Base-by-base conservation (phyloP, 1,140 invertebrate species). In the Lordiphosa stackelbergi region DNA sequence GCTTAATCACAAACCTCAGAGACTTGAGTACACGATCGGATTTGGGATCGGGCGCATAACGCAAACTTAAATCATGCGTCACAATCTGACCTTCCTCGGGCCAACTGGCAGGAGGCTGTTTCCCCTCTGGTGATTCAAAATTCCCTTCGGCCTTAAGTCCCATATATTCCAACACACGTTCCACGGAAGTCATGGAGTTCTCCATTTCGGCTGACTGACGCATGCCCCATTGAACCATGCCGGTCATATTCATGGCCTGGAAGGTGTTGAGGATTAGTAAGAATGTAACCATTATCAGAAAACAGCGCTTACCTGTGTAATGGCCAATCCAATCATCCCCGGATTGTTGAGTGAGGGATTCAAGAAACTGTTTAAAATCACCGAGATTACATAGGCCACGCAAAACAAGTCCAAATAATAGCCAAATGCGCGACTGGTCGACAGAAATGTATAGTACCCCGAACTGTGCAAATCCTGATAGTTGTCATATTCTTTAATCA, bases 351-450 rank as follows among this genome's bases (percentile, higher is more conserved):
- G 9, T 84, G 90, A 89, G 69, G 89, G 88, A 66, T 88, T 88
- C 2, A 90, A 69, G 1, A 92, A 73, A 55, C 91, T 92, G 51
- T 91, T 91, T 37, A 93, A 88, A 1, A 92, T 92, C 1, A 93
- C 91, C 10, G 93, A 87, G 4, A 89, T 84, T 3, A 98, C 93
- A 75, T 94, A 94, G 0, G 93, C 48, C 0, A 92, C 83, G 66
- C 93, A 93, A 54, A 94, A 91, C 0, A 93, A 70, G 58, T 94
- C 93, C 37, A 98, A 78, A 85, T 91, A 93, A 59, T 93, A 93
- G 6, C 92, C 93, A 84, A 98, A 95, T 62, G 96, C 95, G 43
- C 95, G 90, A 61, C 92, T 94, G 9, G 94, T 93, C 0, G 91
- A 90, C 4, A 96, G 89, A 75, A 95, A 95, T 40, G 95, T 89